phyloP scores from a whole-genome alignment of 2,113 vertebrate genomes.

The Ciconia stormi region DNA sequence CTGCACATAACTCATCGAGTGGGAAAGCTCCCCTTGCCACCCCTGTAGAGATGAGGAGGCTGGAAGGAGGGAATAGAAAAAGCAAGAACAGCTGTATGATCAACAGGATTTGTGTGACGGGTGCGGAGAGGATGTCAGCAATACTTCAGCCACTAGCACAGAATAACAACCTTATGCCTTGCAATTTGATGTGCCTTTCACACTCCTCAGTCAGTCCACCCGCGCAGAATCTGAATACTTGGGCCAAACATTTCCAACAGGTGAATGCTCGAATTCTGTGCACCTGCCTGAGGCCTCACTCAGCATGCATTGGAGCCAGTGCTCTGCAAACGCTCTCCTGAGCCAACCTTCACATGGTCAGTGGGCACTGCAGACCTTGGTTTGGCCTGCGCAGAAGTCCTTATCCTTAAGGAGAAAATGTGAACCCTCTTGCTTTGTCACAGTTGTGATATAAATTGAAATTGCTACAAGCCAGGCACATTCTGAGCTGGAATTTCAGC shows the following conservation, averaged over 20 bases:
- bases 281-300: not conserved
- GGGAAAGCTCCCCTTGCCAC: not conserved
- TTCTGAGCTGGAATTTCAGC: slow-evolving; percentile 44
- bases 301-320: fast-evolving
- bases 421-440: not conserved
- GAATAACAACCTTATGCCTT: not conserved
- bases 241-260: not conserved
- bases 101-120: not conserved
- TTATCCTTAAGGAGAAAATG: not conserved
- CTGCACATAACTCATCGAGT: not conserved
- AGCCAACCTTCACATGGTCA: not conserved
- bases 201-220: not conserved
- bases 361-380: not conserved
- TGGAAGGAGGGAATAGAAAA: not conserved
- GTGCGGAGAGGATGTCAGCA: not conserved
- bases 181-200: not conserved
- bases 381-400: not conserved
- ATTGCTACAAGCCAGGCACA: slow-evolving; percentile 10
- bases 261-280: not conserved
- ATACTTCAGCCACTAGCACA: not conserved
- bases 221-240: not conserved
- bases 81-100: not conserved
- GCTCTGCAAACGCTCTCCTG: not conserved
- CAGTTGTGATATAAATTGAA: not conserved
- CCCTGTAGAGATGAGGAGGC: not conserved